Percentiles rank a stretch among this genome's conserved stretches.
These are phyloP conservation scores for Pandemis cinnamomeana DNA, from an alignment of 2,888 invertebrate genomes.

Conservation along the genomic window DNA sequence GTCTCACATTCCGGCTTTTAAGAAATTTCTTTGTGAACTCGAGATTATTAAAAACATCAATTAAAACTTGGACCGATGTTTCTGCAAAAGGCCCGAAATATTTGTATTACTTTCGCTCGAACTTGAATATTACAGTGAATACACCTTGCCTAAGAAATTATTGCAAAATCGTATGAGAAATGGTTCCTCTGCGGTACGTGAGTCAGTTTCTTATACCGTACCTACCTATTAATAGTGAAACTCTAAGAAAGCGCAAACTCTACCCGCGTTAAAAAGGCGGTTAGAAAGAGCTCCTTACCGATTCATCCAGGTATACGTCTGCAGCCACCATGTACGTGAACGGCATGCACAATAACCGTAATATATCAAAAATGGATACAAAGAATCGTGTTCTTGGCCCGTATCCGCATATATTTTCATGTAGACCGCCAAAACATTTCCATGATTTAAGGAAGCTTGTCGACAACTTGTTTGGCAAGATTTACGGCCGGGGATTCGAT, in stretches of 20 bases:
- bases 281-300: background rate
- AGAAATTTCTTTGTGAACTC: background rate
- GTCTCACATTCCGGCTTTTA: background rate
- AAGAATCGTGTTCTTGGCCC: background rate
- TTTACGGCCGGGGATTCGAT: constrained; percentile 39
- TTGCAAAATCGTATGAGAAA: too few relatives aligned
- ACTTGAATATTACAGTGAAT: too few relatives aligned
- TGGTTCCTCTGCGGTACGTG: too few relatives aligned
- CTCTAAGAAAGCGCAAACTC: background rate
- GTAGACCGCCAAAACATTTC: constrained; percentile 30
- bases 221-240: too few relatives aligned
- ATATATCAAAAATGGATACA: constrained; percentile 2
- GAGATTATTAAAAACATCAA: background rate
- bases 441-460: constrained; percentile 40
- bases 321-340: background rate
- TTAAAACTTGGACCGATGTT: background rate
- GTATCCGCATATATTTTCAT: constrained; percentile 23
- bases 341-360: background rate
- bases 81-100: background rate
- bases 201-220: too few relatives aligned
- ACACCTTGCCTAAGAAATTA: too few relatives aligned
- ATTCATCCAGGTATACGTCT: background rate
- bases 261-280: background rate
- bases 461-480: constrained; percentile 37
- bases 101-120: too few relatives aligned